Evolutionary conservation across 1,140 invertebrate genomes (phyloP).

Genomic region (Acromyrmex heyeri): DNA sequence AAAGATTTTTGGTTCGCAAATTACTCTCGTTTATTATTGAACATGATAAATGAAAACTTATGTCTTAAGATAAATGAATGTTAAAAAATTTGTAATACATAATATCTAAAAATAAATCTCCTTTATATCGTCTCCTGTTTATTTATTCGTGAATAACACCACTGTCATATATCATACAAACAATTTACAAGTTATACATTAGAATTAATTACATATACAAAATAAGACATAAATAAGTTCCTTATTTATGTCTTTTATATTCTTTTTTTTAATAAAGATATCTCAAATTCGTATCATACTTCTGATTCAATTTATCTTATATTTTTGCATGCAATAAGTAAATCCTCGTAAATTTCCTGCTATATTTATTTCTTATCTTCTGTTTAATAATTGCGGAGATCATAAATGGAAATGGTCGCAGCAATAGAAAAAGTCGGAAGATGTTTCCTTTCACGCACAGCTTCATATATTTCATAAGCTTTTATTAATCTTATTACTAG

Average conservation of each 20-base stretch:
- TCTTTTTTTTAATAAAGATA: neutral
- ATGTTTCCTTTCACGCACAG: neutral
- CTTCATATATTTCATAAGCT: constrained; percentile 3
- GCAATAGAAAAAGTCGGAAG: neutral
- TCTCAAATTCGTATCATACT: neutral
- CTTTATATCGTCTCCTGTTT: neutral
- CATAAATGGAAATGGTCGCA: neutral
- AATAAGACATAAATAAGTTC: neutral
- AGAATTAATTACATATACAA: constrained; percentile 22
- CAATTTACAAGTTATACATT: constrained; percentile 4
- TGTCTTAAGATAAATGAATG: neutral
- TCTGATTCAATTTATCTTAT: constrained; percentile 8
- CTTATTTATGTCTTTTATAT: neutral
- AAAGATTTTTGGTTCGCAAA: neutral
- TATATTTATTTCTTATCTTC: neutral
- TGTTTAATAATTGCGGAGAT: neutral
- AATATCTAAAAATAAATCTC: constrained; percentile 33
- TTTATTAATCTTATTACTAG: neutral
- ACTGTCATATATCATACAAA: constrained; percentile 7
- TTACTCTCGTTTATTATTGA: neutral
- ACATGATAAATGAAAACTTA: neutral
- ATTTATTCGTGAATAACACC: constrained; percentile 23
- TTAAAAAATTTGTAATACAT: neutral
- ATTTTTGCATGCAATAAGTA: constrained; percentile 7
- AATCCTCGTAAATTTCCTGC: neutral